These are phyloP conservation scores for Cyanocitta stelleri DNA, from an alignment of 2,113 vertebrate species.

Conservation along the genomic window DNA sequence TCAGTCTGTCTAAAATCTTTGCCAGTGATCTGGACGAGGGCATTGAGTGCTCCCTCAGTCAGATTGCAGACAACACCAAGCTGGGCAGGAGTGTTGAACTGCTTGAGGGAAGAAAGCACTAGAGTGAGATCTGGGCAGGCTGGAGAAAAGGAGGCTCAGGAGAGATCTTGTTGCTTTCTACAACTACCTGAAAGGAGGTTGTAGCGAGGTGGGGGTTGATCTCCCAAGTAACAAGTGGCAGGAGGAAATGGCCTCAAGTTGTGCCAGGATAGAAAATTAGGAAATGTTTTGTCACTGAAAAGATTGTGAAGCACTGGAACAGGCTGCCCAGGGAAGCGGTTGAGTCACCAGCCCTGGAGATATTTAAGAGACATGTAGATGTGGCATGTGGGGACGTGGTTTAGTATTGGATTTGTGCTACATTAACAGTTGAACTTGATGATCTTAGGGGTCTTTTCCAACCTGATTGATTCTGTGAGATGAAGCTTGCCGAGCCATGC, in stretches of 20 bases:
- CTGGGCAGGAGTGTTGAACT: background rate
- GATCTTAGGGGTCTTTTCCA: background rate
- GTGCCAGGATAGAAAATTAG: background rate
- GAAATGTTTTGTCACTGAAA: background rate
- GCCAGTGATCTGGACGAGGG: background rate
- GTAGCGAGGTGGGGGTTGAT: fast-evolving
- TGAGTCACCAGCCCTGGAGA: background rate
- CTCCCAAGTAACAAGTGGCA: background rate
- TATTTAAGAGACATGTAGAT: background rate
- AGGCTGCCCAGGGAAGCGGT: background rate
- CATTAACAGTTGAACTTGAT: background rate
- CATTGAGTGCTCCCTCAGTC: background rate
- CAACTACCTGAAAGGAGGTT: background rate
- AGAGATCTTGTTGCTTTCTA: background rate
- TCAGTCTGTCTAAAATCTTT: background rate
- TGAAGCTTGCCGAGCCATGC: background rate
- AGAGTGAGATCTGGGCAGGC: background rate
- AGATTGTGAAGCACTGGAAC: background rate
- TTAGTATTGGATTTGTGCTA: background rate
- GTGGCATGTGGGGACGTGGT: background rate
- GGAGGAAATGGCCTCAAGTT: background rate
- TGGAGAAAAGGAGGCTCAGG: background rate
- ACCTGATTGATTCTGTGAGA: background rate
- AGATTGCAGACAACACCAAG: background rate
- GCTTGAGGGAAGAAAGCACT: background rate